Conservation (phyloP, 1,140 invertebrate species). For the Brachionus manjavacas region DNA sequence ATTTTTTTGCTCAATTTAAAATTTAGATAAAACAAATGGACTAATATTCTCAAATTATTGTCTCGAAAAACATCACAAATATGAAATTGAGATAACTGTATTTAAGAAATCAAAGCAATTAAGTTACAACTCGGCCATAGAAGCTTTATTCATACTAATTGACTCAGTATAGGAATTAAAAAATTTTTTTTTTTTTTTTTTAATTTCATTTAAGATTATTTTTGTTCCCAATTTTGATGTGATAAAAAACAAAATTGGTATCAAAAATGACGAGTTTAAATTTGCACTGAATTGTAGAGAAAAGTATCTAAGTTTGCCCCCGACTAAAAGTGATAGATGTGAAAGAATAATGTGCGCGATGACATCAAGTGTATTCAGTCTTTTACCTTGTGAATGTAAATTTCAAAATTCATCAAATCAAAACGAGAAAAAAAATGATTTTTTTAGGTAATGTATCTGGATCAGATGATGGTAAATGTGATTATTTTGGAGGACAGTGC, state of each 20-base stretch:
- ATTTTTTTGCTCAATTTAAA: no score
- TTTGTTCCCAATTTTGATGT: background rate
- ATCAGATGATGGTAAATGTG: slow-evolving; percentile 79
- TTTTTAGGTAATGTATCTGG: slow-evolving; percentile 78
- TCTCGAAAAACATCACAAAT: slow-evolving; percentile 2
- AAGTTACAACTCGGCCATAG: background rate
- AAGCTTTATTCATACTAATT: background rate
- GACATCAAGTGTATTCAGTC: background rate
- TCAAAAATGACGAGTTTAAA: background rate
- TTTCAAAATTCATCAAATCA: background rate
- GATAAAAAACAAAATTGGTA: background rate
- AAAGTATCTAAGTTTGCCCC: background rate
- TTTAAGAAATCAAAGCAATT: background rate
- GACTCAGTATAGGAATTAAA: background rate
- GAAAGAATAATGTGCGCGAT: background rate
- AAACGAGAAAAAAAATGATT: background rate
- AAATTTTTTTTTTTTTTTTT: background rate
- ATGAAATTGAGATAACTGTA: slow-evolving; percentile 25
- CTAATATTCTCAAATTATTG: background rate
- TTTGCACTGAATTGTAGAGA: background rate
- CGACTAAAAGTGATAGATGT: background rate
- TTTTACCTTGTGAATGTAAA: slow-evolving; percentile 34
- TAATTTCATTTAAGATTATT: background rate
- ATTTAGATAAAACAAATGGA: background rate
- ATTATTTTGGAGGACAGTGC: slow-evolving; percentile 79